Conservation (phyloP, 2,113 vertebrate genomes). For the Macquaria australasica region DNA sequence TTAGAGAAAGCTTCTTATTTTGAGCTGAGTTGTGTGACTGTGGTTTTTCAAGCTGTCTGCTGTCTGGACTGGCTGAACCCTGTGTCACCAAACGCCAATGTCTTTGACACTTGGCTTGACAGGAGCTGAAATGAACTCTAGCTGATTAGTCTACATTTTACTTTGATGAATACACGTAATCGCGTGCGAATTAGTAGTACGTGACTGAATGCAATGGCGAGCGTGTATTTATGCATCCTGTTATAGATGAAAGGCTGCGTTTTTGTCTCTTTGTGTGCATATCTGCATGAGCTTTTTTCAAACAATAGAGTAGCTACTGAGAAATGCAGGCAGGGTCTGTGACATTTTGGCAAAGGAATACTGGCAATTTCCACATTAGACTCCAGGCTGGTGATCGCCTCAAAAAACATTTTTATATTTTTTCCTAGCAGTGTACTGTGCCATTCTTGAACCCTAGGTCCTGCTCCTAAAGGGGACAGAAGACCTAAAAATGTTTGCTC, state of each 20-base stretch:
- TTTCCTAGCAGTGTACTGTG: slow-evolving; percentile 1
- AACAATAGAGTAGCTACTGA: slow-evolving; percentile 47
- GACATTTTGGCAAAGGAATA: slow-evolving; percentile 30
- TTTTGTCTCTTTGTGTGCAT: slow-evolving; percentile 32
- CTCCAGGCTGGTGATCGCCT: slow-evolving; percentile 28
- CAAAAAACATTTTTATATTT: background rate
- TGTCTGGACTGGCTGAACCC: slow-evolving; percentile 56
- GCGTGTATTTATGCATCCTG: slow-evolving; percentile 8
- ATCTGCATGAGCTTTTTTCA: slow-evolving; percentile 21
- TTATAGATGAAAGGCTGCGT: slow-evolving; percentile 44
- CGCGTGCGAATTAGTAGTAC: background rate
- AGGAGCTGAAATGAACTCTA: slow-evolving; percentile 22
- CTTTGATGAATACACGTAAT: slow-evolving; percentile 18
- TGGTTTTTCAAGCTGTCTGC: slow-evolving; percentile 26
- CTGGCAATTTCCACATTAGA: background rate
- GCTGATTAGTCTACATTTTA: slow-evolving; percentile 1
- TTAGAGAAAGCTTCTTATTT: slow-evolving; percentile 75
- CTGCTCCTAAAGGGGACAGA: slow-evolving; percentile 33
- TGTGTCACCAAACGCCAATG: background rate
- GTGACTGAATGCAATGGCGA: slow-evolving; percentile 24
- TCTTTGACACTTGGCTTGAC: slow-evolving; percentile 25
- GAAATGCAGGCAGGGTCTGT: slow-evolving; percentile 32
- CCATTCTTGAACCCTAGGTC: slow-evolving; percentile 44
- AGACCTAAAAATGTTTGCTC: slow-evolving; percentile 27
- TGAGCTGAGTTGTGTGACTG: slow-evolving; percentile 76